These are phyloP conservation scores for Actinia equina DNA, from an alignment of 64 coral and sea anemone genomes.

Conservation along the genomic window DNA sequence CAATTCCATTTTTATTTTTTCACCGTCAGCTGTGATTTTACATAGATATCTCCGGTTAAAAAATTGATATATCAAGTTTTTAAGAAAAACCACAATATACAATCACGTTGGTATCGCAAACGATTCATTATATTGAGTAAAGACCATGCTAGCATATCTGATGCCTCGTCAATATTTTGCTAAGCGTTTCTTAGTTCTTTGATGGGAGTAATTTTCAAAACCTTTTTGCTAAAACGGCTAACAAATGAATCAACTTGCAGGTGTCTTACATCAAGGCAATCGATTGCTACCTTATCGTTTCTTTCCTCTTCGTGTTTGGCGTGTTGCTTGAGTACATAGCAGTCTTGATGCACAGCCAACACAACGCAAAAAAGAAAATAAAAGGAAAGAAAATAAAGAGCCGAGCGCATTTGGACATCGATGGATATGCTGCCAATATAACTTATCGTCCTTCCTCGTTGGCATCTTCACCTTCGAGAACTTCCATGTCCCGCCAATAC, in stretches of 20 bases:
- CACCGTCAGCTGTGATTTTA: too few species aligned
- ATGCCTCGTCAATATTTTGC: too few species aligned
- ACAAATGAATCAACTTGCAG: neutral
- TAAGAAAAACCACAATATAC: too few species aligned
- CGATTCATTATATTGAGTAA: too few species aligned
- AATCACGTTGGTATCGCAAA: too few species aligned
- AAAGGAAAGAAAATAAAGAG: slow-evolving; percentile 5
- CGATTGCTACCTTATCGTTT: slow-evolving; percentile 62
- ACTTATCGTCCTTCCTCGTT: slow-evolving; percentile 13
- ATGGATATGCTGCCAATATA: neutral
- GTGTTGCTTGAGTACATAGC: slow-evolving; percentile 59
- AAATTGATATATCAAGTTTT: too few species aligned
- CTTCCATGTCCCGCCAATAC: neutral
- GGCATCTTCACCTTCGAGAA: neutral
- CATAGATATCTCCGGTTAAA: too few species aligned
- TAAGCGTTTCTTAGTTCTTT: too few species aligned
- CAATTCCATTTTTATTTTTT: too few species aligned
- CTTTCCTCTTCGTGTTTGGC: slow-evolving; percentile 70
- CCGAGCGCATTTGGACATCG: neutral
- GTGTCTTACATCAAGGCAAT: slow-evolving; percentile 72
- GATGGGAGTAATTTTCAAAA: too few species aligned
- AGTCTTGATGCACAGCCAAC: slow-evolving; percentile 67
- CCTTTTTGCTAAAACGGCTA: too few species aligned
- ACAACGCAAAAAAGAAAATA: neutral
- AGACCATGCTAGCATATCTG: too few species aligned